A percentile compares a stretch with the other conserved stretches of the same genome.
Conservation (phyloP, 1,140 invertebrate genomes). For the Archegozetes longisetosus region DNA sequence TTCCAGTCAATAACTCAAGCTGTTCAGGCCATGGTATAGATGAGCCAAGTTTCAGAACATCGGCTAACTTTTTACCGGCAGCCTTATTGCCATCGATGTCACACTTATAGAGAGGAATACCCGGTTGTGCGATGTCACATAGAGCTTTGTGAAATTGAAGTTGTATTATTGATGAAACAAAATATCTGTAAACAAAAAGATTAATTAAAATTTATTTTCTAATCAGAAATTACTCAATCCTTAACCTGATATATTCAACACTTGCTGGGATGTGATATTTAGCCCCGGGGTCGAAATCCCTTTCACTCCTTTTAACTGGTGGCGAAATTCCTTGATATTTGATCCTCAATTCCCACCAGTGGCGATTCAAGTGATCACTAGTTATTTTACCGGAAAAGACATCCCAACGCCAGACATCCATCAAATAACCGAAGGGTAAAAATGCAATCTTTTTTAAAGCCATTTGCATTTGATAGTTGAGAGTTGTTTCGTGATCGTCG, state of each 20-base stretch:
- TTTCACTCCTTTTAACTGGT: constrained; percentile 50
- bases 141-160: constrained; percentile 47
- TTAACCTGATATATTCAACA: constrained; percentile 59
- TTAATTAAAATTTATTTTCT: background rate
- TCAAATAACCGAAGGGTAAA: constrained; percentile 65
- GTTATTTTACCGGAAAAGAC: constrained; percentile 57
- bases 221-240: background rate
- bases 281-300: constrained; percentile 66
- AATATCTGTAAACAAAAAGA: constrained; percentile 39
- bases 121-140: constrained; percentile 56
- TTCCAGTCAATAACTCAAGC: constrained; percentile 52
- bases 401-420: constrained; percentile 73
- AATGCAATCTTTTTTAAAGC: constrained; percentile 73
- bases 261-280: constrained; percentile 67
- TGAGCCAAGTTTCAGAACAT: constrained; percentile 51
- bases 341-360: constrained; percentile 57
- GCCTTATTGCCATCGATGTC: constrained; percentile 44
- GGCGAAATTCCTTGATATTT: constrained; percentile 61
- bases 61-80: constrained; percentile 25
- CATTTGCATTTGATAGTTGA: constrained; percentile 60
- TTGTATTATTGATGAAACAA: constrained; percentile 73
- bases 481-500: constrained; percentile 33
- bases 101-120: constrained; percentile 63
- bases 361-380: constrained; percentile 52
- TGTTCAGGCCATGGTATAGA: constrained; percentile 58